These are phyloP conservation scores for Discoglossus pictus DNA, from an alignment of 2,797 vertebrate genomes.

Conservation along the genomic window DNA sequence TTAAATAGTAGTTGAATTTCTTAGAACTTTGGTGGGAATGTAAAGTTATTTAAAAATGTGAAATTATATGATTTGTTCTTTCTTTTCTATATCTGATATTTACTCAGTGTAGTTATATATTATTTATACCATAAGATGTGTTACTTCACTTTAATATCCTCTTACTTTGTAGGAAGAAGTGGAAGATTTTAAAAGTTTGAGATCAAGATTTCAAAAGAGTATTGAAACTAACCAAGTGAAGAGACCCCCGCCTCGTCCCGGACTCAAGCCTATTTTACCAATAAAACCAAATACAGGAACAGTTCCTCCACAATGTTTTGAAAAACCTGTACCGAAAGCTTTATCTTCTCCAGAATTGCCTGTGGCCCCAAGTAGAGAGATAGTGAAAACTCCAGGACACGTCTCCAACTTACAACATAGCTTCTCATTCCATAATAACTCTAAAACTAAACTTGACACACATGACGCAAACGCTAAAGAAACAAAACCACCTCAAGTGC, in stretches of 20 bases:
- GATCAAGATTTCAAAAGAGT: conserved; percentile 65
- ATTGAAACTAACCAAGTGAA: conserved; percentile 57
- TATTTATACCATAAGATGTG: neutral
- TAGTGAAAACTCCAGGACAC: neutral
- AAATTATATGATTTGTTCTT: too few species aligned
- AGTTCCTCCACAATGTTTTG: conserved; percentile 29
- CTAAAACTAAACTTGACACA: neutral
- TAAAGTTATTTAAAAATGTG: too few species aligned
- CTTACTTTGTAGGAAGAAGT: conserved; percentile 63
- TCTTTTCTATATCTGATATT: too few species aligned
- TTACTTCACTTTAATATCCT: conserved; percentile 24
- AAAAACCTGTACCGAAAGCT: conserved; percentile 42
- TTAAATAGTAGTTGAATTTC: too few species aligned
- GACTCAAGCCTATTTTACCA: conserved; percentile 44
- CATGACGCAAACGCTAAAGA: neutral
- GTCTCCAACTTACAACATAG: conserved; percentile 1
- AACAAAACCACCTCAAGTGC: too few species aligned
- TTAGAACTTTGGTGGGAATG: too few species aligned
- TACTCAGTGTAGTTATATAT: too few species aligned
- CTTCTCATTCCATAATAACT: conserved; percentile 12
- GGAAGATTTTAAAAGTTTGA: conserved; percentile 71
- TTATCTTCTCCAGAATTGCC: conserved; percentile 48
- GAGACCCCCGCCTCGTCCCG: conserved; percentile 52
- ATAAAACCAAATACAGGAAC: conserved; percentile 41
- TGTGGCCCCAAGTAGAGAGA: neutral